phyloP scores from a whole-genome alignment of 2,888 invertebrate species.

The Erebia aethiops region DNA sequence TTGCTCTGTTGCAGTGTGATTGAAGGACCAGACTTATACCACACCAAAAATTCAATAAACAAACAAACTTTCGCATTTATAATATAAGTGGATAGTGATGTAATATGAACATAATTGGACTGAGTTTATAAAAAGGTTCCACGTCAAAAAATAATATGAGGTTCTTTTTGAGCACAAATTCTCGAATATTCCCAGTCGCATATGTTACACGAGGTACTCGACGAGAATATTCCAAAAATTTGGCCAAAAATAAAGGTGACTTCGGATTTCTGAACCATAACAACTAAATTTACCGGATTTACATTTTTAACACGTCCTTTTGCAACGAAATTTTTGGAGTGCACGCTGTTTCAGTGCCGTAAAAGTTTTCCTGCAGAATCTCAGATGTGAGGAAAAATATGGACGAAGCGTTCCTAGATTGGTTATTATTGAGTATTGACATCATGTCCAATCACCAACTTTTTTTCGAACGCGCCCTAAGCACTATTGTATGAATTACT shows the following conservation, averaged over 20 bases:
- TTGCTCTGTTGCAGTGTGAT: too few species aligned
- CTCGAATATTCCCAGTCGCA: background rate
- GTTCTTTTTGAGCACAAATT: background rate
- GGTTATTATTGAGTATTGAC: too few species aligned
- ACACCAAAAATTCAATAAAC: too few species aligned
- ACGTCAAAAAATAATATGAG: background rate
- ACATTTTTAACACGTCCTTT: constrained; percentile 36
- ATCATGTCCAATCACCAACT: too few species aligned
- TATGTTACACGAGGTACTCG: background rate
- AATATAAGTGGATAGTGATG: too few species aligned
- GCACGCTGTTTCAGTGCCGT: constrained; percentile 32
- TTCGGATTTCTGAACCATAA: constrained; percentile 12
- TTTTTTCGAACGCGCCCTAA: too few species aligned
- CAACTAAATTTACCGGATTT: constrained; percentile 23
- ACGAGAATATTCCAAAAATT: constrained; percentile 16
- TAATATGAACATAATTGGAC: too few species aligned
- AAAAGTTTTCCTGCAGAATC: constrained; percentile 45
- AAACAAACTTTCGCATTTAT: too few species aligned
- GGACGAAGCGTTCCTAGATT: background rate
- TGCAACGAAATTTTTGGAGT: constrained; percentile 33
- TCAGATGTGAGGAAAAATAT: background rate
- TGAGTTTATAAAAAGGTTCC: too few species aligned
- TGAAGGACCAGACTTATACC: too few species aligned
- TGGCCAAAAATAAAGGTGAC: constrained; percentile 15
- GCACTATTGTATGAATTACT: too few species aligned